Conservation (phyloP, 2,113 vertebrate species). For the Malurus cyaneus region DNA sequence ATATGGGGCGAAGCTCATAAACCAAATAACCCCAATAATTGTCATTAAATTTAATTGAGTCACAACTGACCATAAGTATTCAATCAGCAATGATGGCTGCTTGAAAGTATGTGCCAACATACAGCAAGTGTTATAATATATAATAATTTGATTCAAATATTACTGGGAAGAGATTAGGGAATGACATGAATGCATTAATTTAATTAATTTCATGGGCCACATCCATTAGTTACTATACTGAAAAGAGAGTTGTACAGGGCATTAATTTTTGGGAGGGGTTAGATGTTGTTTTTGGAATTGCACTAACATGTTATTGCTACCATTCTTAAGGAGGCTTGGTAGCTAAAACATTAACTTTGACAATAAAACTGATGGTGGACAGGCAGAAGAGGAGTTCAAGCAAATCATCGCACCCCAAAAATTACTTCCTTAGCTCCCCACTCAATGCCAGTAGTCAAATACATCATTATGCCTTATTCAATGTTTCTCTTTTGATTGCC, state of each 20-base stretch:
- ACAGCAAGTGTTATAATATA: not conserved
- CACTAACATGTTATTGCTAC: not conserved
- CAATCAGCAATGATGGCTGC: not conserved
- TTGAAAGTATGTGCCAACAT: not conserved
- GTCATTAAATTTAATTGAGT: not conserved
- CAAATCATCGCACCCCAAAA: not conserved
- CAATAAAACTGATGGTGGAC: rapidly evolving
- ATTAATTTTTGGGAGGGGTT: not conserved
- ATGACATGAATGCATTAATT: not conserved
- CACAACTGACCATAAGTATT: not conserved
- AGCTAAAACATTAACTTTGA: not conserved
- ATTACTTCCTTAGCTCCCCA: not conserved
- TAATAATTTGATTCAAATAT: not conserved
- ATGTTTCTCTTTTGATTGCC: not conserved
- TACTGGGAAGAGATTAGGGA: not conserved
- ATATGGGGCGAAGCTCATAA: not conserved
- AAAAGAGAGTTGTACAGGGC: not conserved
- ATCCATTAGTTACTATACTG: not conserved
- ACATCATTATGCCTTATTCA: not conserved
- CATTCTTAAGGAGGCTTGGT: not conserved
- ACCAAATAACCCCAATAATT: not conserved
- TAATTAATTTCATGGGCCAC: not conserved
- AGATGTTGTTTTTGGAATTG: not conserved
- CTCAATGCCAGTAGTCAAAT: not conserved
- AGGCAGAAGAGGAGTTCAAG: not conserved